A percentile compares a stretch with the other conserved stretches of the same genome.
Evolutionary conservation across 2,888 invertebrate species (phyloP).

Genomic region (Lepidonotus clava): DNA sequence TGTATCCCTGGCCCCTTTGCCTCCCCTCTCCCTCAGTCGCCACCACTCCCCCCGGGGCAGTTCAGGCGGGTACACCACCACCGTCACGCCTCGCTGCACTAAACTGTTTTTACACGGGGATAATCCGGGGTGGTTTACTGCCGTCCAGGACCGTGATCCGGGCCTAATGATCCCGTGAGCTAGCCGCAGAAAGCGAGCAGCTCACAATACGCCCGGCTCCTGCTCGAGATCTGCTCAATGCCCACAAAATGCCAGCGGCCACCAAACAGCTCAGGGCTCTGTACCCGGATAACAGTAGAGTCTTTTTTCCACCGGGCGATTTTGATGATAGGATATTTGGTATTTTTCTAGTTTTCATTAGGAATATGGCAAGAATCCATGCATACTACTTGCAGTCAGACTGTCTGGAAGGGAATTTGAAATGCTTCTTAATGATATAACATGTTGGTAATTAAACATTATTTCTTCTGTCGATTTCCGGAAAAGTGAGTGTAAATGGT

Average conservation of each 20-base stretch:
- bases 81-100: not conserved
- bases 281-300: not conserved
- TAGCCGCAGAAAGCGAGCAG: not conserved
- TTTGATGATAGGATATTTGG: no score
- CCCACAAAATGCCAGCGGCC: not conserved
- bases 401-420: no score
- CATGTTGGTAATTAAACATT: no score
- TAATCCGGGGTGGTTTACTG: not conserved
- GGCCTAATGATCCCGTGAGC: not conserved
- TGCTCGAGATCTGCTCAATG: not conserved
- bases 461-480: no score
- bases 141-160: not conserved
- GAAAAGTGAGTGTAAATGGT: no score
- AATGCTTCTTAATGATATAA: no score
- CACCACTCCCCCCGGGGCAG: not conserved
- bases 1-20: no score
- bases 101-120: conserved; percentile 5
- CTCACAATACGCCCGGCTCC: not conserved
- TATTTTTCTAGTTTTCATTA: no score
- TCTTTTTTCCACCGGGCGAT: not conserved
- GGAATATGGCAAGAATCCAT: no score
- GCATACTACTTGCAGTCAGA: no score
- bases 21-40: not conserved
- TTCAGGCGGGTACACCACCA: not conserved
- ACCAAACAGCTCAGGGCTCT: not conserved